These are phyloP conservation scores for Eurosta solidaginis DNA, from an alignment of 1,140 invertebrate genomes.

Conservation along the genomic window DNA sequence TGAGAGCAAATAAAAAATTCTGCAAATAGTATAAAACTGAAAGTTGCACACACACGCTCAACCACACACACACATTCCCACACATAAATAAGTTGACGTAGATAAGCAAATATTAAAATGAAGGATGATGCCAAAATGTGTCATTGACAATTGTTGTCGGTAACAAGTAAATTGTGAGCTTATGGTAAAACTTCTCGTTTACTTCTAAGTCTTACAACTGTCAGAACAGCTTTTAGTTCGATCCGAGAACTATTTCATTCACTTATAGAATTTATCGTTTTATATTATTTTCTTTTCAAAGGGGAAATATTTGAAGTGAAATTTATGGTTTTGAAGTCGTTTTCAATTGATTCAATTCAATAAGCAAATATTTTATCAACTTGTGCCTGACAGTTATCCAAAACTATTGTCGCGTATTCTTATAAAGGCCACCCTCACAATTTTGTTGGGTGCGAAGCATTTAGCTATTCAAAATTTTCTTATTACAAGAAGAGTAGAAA, in stretches of 20 bases:
- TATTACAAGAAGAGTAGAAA: not conserved
- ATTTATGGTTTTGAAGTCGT: constrained; percentile 3
- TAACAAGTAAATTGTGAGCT: not conserved
- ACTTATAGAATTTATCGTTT: not conserved
- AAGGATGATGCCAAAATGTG: not conserved
- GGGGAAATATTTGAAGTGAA: not conserved
- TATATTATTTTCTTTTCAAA: not conserved
- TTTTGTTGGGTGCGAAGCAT: not conserved
- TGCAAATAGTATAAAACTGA: not conserved
- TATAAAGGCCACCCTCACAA: not conserved
- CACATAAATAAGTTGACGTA: not conserved
- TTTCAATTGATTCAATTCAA: not conserved
- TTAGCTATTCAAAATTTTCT: constrained; percentile 13
- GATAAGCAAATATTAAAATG: constrained; percentile 28
- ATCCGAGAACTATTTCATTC: not conserved
- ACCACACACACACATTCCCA: not conserved
- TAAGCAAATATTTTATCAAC: not conserved
- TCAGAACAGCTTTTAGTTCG: not conserved
- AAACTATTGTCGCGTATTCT: not conserved
- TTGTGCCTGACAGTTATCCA: not conserved
- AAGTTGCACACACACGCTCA: no score
- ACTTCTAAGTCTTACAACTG: not conserved
- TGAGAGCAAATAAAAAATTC: not conserved
- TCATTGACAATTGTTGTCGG: not conserved
- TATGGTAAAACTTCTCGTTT: not conserved